phyloP scores from a whole-genome alignment of 2,797 vertebrate genomes.

The Sylvia borin region DNA sequence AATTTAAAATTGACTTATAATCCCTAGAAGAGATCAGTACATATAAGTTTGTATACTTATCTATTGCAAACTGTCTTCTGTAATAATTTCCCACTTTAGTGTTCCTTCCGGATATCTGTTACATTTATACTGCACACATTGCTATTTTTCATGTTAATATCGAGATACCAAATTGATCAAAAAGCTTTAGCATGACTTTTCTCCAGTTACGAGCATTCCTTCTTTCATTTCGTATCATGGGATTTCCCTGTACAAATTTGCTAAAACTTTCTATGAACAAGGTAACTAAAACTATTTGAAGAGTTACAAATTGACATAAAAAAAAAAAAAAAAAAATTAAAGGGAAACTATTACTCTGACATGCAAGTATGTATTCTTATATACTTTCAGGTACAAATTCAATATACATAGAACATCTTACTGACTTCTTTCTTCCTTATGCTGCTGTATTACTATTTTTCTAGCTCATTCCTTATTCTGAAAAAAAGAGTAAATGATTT shows the following conservation, averaged over 20 bases:
- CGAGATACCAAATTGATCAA: neutral
- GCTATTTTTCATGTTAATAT: neutral
- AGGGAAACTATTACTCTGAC: neutral
- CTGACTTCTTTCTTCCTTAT: neutral
- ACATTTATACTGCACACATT: neutral
- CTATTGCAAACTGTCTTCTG: neutral
- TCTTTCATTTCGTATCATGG: neutral
- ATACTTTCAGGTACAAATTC: neutral
- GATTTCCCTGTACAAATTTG: neutral
- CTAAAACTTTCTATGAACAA: neutral
- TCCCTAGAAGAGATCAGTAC: neutral
- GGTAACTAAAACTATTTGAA: neutral
- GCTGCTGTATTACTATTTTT: neutral
- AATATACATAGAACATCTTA: neutral
- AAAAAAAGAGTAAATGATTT: neutral
- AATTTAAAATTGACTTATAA: neutral
- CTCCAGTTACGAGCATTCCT: neutral
- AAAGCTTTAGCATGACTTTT: neutral
- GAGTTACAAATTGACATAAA: neutral
- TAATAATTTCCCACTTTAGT: neutral
- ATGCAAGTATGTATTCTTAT: neutral
- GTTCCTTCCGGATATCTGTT: neutral
- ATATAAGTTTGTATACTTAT: neutral
- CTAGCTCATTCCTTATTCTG: neutral
- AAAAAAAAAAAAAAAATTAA: neutral